Evolutionary conservation across 2,888 invertebrate species (phyloP).

Genomic region (Plebejus anna): DNA sequence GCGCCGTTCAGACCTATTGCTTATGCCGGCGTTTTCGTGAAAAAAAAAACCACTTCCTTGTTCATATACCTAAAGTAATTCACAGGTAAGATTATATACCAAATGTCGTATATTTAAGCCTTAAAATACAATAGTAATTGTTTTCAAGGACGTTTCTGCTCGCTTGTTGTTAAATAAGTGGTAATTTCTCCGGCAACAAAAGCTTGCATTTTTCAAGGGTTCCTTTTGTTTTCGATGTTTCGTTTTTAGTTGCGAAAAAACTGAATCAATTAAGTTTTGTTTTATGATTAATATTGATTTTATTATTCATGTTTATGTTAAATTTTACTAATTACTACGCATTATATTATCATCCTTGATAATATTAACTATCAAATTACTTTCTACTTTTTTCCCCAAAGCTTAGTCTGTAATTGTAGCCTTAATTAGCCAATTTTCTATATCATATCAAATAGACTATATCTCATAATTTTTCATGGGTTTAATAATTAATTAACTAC

Average conservation of each 20-base stretch:
- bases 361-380: neutral
- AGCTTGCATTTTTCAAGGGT: conserved; percentile 24
- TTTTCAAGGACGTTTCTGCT: conserved; percentile 48
- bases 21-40: conserved; percentile 54
- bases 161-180: conserved; percentile 38
- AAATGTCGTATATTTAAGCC: neutral
- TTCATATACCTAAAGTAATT: conserved; percentile 35
- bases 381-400: too few species aligned
- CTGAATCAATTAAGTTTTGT: neutral
- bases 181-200: conserved; percentile 14
- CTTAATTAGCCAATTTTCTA: too few species aligned
- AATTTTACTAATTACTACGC: neutral
- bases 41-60: conserved; percentile 51
- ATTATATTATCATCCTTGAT: neutral
- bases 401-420: too few species aligned
- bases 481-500: too few species aligned
- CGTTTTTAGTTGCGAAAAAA: neutral
- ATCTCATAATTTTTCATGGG: too few species aligned
- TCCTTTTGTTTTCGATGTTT: conserved; percentile 31
- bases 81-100: conserved; percentile 30
- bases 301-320: neutral
- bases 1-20: conserved; percentile 50
- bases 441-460: too few species aligned
- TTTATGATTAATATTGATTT: too few species aligned
- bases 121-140: conserved; percentile 31